Evolutionary conservation across 2,113 vertebrate species (phyloP).

Genomic region (Tursiops truncatus): DNA sequence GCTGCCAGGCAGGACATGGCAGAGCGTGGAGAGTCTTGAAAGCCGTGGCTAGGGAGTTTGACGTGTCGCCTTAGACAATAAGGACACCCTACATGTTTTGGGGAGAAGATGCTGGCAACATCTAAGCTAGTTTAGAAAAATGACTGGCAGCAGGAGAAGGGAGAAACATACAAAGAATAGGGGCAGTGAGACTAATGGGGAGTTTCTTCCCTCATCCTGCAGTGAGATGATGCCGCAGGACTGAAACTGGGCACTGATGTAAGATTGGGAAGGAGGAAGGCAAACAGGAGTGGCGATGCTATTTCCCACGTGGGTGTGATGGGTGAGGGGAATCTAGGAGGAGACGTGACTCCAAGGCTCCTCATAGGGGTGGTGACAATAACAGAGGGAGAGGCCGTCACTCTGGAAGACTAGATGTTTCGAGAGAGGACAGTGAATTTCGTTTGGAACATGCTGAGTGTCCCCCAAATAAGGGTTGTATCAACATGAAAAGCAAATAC

Average conservation of each 20-base stretch:
- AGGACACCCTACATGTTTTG: background rate
- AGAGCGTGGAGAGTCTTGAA: no score
- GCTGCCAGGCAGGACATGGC: no score
- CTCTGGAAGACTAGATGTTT: background rate
- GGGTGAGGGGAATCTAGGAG: background rate
- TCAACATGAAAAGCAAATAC: background rate
- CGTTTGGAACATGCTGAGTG: background rate
- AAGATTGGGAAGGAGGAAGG: no score
- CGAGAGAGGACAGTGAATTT: background rate
- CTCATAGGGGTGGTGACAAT: rapidly evolving
- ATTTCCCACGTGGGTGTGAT: rapidly evolving
- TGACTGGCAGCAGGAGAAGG: background rate
- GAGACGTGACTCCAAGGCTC: no score
- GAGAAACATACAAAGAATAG: background rate
- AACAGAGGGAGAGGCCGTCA: rapidly evolving
- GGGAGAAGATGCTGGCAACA: background rate
- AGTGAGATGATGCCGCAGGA: no score
- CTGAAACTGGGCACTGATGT: no score
- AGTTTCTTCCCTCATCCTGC: background rate
- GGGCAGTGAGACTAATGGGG: no score
- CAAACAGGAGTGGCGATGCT: no score
- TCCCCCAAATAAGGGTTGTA: background rate
- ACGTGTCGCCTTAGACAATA: background rate
- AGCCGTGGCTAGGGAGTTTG: background rate
- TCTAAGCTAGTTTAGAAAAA: background rate